Percentiles rank a stretch among this genome's conserved stretches.
Conservation (phyloP, 2,888 invertebrate species). For the Amaurobius ferox region DNA sequence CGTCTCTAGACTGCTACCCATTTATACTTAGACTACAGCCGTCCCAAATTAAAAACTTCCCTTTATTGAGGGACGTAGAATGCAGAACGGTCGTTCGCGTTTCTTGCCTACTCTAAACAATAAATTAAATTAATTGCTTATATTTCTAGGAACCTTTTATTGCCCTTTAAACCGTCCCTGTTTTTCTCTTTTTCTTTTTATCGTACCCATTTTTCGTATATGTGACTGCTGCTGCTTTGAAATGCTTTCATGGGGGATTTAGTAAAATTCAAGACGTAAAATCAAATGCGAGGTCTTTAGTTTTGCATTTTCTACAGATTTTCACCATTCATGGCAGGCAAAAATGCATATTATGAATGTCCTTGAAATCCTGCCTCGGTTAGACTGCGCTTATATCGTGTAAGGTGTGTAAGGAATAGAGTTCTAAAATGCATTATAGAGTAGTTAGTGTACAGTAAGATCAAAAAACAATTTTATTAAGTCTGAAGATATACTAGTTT, state of each 20-base stretch:
- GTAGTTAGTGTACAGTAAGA: too few species aligned
- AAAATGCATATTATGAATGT: not conserved
- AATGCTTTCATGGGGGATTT: slow-evolving; percentile 56
- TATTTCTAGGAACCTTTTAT: slow-evolving; percentile 50
- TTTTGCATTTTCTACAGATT: not conserved
- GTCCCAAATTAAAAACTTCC: slow-evolving; percentile 51
- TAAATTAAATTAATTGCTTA: slow-evolving; percentile 69
- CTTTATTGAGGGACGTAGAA: not conserved
- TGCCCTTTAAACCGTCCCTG: slow-evolving; percentile 56
- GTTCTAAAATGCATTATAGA: too few species aligned
- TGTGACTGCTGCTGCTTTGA: slow-evolving; percentile 19
- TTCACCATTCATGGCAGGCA: not conserved
- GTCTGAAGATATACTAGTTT: too few species aligned
- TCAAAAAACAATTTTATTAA: too few species aligned
- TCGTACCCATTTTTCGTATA: slow-evolving; percentile 9
- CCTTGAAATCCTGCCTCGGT: too few species aligned
- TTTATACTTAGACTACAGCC: slow-evolving; percentile 50
- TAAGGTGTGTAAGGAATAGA: too few species aligned
- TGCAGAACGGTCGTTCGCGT: not conserved
- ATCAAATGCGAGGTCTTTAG: slow-evolving; percentile 40
- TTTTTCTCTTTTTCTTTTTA: slow-evolving; percentile 20
- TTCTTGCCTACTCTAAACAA: slow-evolving; percentile 43
- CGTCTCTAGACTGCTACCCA: slow-evolving; percentile 37
- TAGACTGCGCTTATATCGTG: too few species aligned
- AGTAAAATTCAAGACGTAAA: slow-evolving; percentile 51